phyloP scores from a whole-genome alignment of 1,140 invertebrate species.

The Drusus annulatus region DNA sequence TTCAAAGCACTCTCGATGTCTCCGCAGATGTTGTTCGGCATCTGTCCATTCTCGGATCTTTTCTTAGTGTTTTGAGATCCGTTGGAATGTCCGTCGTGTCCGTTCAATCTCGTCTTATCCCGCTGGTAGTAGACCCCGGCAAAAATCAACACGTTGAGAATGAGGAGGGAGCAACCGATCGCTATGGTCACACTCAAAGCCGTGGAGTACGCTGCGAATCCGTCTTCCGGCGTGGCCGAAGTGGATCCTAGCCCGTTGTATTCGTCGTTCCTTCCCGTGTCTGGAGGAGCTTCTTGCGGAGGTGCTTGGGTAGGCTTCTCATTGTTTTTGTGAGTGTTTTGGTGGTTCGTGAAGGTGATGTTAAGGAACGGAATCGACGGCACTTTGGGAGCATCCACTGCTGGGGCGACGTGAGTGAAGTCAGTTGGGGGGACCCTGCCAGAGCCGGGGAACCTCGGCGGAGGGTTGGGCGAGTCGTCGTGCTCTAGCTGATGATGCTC shows the following conservation, averaged over 20 bases:
- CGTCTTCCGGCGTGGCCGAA: constrained; percentile 81
- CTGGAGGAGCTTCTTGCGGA: constrained; percentile 54
- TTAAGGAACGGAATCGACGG: constrained; percentile 66
- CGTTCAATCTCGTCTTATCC: constrained; percentile 84
- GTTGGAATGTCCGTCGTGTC: constrained; percentile 70
- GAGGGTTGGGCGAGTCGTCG: constrained; percentile 73
- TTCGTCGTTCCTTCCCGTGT: constrained; percentile 61
- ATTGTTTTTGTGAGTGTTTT: constrained; percentile 13
- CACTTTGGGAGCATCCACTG: constrained; percentile 66
- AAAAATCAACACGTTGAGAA: constrained; percentile 93
- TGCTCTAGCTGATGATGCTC: constrained; percentile 90
- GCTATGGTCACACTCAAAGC: constrained; percentile 93
- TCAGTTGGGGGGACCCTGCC: constrained; percentile 72
- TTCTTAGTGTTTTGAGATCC: constrained; percentile 77
- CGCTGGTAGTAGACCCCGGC: constrained; percentile 95
- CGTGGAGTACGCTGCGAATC: constrained; percentile 89
- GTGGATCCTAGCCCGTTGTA: constrained; percentile 64
- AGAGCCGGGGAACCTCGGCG: constrained; percentile 71
- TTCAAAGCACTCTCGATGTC: constrained; percentile 80
- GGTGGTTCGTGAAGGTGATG: constrained; percentile 64
- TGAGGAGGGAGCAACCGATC: constrained; percentile 92
- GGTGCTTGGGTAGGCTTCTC: constrained; percentile 43
- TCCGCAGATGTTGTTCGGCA: constrained; percentile 88
- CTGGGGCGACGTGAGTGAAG: constrained; percentile 67
- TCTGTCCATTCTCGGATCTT: constrained; percentile 85